Conservation (phyloP, 2,888 invertebrate species). For the Archips xylosteana region DNA sequence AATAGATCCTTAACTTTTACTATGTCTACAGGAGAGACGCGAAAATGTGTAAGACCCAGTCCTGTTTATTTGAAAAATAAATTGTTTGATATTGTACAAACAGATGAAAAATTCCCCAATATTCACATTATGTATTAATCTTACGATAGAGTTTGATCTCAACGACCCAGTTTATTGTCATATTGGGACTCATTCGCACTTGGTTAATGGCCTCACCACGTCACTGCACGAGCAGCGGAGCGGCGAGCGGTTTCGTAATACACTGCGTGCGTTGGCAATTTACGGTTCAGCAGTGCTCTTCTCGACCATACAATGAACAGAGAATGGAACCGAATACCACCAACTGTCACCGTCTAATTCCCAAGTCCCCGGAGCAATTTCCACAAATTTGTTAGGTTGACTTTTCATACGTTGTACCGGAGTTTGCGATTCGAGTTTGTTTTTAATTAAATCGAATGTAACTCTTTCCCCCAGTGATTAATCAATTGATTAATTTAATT, state of each 20-base stretch:
- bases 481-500: not conserved
- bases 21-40: too few species aligned
- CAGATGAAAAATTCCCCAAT: too few species aligned
- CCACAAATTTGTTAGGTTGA: conserved; percentile 67
- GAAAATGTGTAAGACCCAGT: too few species aligned
- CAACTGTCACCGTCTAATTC: conserved; percentile 43
- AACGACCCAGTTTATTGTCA: too few species aligned
- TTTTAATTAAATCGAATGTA: conserved; percentile 43
- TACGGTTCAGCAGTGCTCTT: not conserved
- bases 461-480: conserved; percentile 1
- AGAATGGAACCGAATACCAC: not conserved
- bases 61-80: too few species aligned
- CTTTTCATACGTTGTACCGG: conserved; percentile 57
- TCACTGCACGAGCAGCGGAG: too few species aligned
- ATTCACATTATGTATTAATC: too few species aligned
- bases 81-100: too few species aligned
- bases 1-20: too few species aligned
- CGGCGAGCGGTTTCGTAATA: not conserved
- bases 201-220: not conserved
- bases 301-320: not conserved
- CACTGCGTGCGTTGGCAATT: not conserved
- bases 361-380: conserved; percentile 69
- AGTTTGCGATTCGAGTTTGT: conserved; percentile 48
- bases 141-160: too few species aligned
- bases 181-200: not conserved